Conservation (phyloP, 2,113 vertebrate species). For the Bathybates hornii region DNA sequence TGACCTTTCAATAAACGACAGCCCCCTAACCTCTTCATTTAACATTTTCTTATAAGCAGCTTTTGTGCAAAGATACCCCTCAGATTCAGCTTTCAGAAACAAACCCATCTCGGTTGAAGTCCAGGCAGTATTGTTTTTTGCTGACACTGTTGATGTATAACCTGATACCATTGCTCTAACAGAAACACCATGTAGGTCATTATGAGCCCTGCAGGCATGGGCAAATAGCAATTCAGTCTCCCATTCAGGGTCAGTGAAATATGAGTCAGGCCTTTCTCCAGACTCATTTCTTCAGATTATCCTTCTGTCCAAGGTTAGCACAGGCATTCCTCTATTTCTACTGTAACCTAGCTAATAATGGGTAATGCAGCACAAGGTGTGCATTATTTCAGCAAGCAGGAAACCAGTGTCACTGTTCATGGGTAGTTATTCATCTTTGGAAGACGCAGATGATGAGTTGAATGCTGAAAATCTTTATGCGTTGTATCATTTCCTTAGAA, state of each 20-base stretch:
- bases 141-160: slow-evolving; percentile 29
- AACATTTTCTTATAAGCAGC: not conserved
- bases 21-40: not conserved
- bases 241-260: slow-evolving; percentile 46
- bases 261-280: not conserved
- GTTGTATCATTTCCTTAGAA: not conserved
- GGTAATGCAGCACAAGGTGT: slow-evolving; percentile 15
- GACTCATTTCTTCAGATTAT: slow-evolving; percentile 18
- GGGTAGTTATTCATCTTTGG: not conserved
- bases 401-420: not conserved
- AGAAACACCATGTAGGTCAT: slow-evolving; percentile 35
- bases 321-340: slow-evolving; percentile 37
- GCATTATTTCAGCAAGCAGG: slow-evolving; percentile 12
- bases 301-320: slow-evolving; percentile 8
- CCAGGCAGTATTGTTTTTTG: slow-evolving; percentile 7
- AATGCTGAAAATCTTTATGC: not conserved
- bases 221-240: slow-evolving; percentile 46
- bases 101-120: not conserved
- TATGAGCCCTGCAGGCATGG: slow-evolving; percentile 29
- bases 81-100: not conserved
- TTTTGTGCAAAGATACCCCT: not conserved
- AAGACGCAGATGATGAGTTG: not conserved
- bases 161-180: slow-evolving; percentile 25
- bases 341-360: slow-evolving; percentile 26
- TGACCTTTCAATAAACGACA: not conserved